These are phyloP conservation scores for Lagenorhynchus albirostris DNA, from an alignment of 2,113 vertebrate genomes.

Conservation along the genomic window DNA sequence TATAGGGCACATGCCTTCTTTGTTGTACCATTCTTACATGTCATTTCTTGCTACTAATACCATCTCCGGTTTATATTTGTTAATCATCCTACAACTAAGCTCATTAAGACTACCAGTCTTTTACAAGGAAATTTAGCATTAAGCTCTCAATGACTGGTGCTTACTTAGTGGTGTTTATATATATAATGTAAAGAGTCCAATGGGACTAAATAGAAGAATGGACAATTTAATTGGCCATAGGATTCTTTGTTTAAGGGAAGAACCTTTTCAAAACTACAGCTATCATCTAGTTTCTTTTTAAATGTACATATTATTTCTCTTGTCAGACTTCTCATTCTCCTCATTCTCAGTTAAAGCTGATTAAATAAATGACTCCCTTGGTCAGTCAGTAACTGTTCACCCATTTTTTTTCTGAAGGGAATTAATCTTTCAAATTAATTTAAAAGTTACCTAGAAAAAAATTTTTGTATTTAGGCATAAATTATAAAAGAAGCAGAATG, in stretches of 20 bases:
- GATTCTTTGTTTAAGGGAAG: not conserved
- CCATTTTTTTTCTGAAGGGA: constrained; percentile 1
- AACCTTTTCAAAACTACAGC: not conserved
- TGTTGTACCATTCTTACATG: not conserved
- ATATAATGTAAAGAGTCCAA: not conserved
- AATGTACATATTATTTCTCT: not conserved
- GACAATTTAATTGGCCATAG: not conserved
- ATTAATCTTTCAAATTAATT: not conserved
- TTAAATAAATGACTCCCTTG: not conserved
- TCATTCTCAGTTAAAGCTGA: not conserved
- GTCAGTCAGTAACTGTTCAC: not conserved
- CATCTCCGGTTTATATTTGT: not conserved
- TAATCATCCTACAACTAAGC: not conserved
- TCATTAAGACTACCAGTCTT: constrained; percentile 11
- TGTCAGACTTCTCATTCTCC: not conserved
- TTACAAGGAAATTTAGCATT: not conserved
- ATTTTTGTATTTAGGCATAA: not conserved
- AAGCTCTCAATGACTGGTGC: not conserved
- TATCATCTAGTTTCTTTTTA: not conserved
- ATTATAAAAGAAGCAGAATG: not conserved
- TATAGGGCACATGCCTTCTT: not conserved
- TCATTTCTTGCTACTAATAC: not conserved
- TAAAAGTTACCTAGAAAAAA: not conserved
- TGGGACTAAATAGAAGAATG: not conserved
- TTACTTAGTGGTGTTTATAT: not conserved